Base-by-base conservation (phyloP, 2,888 invertebrate genomes). In the Diadegma fenestrale region DNA sequence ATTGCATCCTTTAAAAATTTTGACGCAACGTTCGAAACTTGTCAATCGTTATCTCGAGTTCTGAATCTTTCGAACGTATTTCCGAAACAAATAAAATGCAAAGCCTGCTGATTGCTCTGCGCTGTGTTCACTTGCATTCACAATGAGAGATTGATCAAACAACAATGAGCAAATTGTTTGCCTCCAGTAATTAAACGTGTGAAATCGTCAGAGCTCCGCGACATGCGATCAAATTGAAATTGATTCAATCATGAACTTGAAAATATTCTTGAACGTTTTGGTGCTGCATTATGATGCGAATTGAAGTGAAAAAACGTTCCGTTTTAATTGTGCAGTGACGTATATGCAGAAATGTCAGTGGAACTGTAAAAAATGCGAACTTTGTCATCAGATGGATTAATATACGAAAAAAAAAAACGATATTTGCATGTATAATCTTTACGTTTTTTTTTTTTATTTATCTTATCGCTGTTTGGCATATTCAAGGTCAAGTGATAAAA, bases 181-280 rank as follows among this genome's bases (percentile, higher is more conserved):
- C 41, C 63, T 69, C 8, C 63, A n/a, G 37, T 17, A 37, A n/a
- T 37, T 64, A n/a, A 33, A 7, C 37, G 5, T 58, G 33, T 37
- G n/a, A 22, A 22, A 22, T 19, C 37, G 14, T 41, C 2, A 12
- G 19, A 48, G n/a, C 69, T 37, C 75, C n/a, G n/a, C n/a, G 37
- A 72, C 51, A 41, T 12, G 19, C 69, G 54, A 69, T 73, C 48
- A 69, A 63, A 26, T 14, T 71, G 26, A 48, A 68, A 41, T 22
- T 54, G 43, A 76, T 80, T 76, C 76, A 76, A 85, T 82, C 79
- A 22, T 43, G 10, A 71, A 82, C 63, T 80, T 79, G 8, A 58
- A 66, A 51, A 72, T 48, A 48, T 71, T 30, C 12, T 41, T 43
- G 22, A 8, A 30, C n/a, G 71, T 69, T 30, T 30, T 43, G n/a